Conservation (phyloP, 2,888 invertebrate genomes). For the Hoplodrina ambigua region DNA sequence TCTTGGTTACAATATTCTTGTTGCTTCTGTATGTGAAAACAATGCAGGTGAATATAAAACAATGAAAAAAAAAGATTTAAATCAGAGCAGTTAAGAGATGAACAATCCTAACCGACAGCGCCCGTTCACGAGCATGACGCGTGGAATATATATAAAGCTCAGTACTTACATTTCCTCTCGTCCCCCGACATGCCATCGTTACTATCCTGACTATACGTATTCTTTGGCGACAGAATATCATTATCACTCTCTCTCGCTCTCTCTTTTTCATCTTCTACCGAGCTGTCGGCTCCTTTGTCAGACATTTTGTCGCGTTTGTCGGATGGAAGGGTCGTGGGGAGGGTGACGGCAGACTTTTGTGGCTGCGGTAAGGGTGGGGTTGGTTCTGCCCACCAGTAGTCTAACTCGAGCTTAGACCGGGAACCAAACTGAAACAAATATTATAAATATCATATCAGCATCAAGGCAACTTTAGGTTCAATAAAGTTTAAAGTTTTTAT, state of each 20-base stretch:
- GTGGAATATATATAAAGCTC: not conserved
- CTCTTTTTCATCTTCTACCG: conserved; percentile 77
- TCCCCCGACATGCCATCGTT: conserved; percentile 87
- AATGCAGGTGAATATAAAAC: too few species aligned
- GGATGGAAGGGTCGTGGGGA: conserved; percentile 8
- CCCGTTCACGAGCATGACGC: too few species aligned
- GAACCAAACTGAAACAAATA: conserved; percentile 91
- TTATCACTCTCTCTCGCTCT: conserved; percentile 76
- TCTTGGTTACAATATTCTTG: too few species aligned
- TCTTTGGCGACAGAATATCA: conserved; percentile 84
- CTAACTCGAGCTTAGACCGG: conserved; percentile 93
- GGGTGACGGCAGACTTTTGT: conserved; percentile 37
- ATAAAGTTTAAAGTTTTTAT: too few species aligned
- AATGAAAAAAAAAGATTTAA: too few species aligned
- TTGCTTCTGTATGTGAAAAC: too few species aligned
- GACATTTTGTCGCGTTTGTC: conserved; percentile 63
- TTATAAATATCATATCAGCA: not conserved
- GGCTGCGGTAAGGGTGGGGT: conserved; percentile 80
- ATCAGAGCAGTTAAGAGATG: too few species aligned
- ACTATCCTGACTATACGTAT: conserved; percentile 83
- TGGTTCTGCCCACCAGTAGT: conserved; percentile 94
- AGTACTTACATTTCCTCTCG: conserved; percentile 80
- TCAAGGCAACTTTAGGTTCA: too few species aligned
- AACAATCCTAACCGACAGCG: too few species aligned
- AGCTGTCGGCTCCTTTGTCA: conserved; percentile 75